phyloP scores from a whole-genome alignment of 2,888 invertebrate genomes.

The Eubasilissa splendida region DNA sequence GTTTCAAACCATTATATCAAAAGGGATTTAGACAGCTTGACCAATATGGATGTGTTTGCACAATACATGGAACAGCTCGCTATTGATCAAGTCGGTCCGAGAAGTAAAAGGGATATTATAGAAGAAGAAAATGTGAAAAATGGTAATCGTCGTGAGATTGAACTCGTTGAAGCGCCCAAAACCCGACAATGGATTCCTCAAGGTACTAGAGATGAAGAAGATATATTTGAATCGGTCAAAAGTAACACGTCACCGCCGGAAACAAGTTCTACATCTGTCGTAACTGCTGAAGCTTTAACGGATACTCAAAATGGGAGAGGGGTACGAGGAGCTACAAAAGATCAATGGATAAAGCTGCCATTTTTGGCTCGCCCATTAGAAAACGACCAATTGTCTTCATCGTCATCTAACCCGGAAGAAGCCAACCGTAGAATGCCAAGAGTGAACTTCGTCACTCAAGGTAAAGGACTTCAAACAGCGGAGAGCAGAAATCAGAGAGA shows the following conservation, averaged over 20 bases:
- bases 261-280: slow-evolving; percentile 63
- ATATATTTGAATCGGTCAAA: slow-evolving; percentile 68
- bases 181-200: slow-evolving; percentile 68
- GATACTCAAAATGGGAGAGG: slow-evolving; percentile 75
- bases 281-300: slow-evolving; percentile 68
- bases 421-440: slow-evolving; percentile 75
- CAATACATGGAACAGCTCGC: slow-evolving; percentile 58
- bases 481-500: slow-evolving; percentile 72
- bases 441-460: slow-evolving; percentile 79
- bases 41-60: slow-evolving; percentile 51
- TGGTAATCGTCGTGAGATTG: slow-evolving; percentile 64
- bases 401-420: slow-evolving; percentile 72
- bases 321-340: slow-evolving; percentile 72
- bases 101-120: slow-evolving; percentile 68
- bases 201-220: slow-evolving; percentile 65
- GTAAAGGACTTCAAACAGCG: slow-evolving; percentile 70
- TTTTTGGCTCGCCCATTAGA: slow-evolving; percentile 67
- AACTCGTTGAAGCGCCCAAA: slow-evolving; percentile 60
- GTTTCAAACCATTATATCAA: slow-evolving; percentile 30
- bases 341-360: slow-evolving; percentile 76
- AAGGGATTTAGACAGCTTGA: slow-evolving; percentile 43
- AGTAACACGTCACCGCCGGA: slow-evolving; percentile 64
- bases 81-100: slow-evolving; percentile 46
- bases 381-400: slow-evolving; percentile 69
- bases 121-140: slow-evolving; percentile 68